Evolutionary conservation across 2,113 vertebrate species (phyloP), one percentile per base, ranked within the genome.

Genomic region (Etheostoma cragini): DNA sequence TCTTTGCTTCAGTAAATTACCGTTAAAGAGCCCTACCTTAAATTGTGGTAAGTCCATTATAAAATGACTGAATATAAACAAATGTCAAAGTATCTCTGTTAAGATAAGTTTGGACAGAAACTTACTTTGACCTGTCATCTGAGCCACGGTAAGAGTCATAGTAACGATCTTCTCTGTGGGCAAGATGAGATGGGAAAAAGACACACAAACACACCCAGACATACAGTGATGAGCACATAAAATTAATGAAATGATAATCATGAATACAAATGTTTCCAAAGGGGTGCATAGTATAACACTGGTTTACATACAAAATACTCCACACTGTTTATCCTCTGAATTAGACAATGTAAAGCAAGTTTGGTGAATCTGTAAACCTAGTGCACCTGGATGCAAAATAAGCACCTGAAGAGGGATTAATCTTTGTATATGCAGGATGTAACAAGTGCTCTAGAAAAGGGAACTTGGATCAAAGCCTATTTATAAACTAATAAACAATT

Each of bases 91-190:
- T 81, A 91, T 90, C 69, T 80, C 81, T 78, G 33, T 67, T 68
- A 50, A 63, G 62, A 67, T 65, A 76, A 76, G 19, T 52, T n/a
- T 71, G 11, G 75, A 78, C 66, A 89, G 64, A 76, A 83, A 95
- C 95, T 95, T 93, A 96, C 95, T 92, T 95, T 89, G 94, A 93
- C 88, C 95, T 92, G 35, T 95, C 95, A 72, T 96, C 95, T 68
- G 93, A 93, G 89, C 95, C 91, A 42, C 94, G 95, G 90, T 95
- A 95, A 82, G 93, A 94, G 77, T 95, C 95, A 94, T 95, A 96
- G 89, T 95, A 96, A 88, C 94, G 94, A 83, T 96, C 95, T 78
- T 95, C 95, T 91, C 95, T 95, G 93, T 85, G 76, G 93, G 85
- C 83, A 82, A 90, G 80, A 89, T 92, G 86, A 92, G 71, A 94